These are phyloP conservation scores for Nomada goodeniana DNA, from an alignment of 2,888 invertebrate genomes.

Conservation along the genomic window DNA sequence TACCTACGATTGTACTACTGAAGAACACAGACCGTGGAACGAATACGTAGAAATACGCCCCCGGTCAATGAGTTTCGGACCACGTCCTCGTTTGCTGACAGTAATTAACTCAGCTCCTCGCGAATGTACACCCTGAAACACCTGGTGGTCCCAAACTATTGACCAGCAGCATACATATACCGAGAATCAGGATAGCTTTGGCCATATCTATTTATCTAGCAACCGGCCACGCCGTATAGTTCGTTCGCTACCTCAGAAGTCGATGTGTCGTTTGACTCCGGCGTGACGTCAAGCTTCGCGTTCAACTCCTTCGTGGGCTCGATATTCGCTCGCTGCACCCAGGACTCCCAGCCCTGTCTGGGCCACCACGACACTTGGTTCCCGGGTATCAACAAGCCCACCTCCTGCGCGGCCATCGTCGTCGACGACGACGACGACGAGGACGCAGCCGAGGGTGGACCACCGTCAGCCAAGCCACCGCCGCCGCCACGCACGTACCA, in stretches of 20 bases:
- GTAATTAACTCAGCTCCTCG: no score
- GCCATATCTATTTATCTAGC: background rate
- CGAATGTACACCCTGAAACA: no score
- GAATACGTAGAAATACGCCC: no score
- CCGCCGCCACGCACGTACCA: conserved; percentile 56
- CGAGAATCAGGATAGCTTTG: no score
- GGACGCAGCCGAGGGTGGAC: conserved; percentile 64
- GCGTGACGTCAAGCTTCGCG: conserved; percentile 77
- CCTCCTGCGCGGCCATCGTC: conserved; percentile 53
- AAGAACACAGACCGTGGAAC: no score
- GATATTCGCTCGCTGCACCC: conserved; percentile 69
- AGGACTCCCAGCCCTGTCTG: conserved; percentile 75
- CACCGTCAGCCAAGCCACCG: conserved; percentile 58
- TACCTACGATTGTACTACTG: no score
- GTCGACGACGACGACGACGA: conserved; percentile 69
- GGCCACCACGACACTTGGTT: conserved; percentile 69
- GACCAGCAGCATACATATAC: no score
- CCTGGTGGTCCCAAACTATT: no score
- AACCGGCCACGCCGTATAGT: background rate
- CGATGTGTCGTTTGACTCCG: conserved; percentile 77
- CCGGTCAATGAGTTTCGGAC: no score
- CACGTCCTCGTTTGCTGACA: no score
- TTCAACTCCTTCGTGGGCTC: conserved; percentile 53
- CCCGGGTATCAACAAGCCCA: conserved; percentile 60
- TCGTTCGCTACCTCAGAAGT: conserved; percentile 76